Conservation (phyloP, 2,797 vertebrate genomes). For the Jordanella pulchra region DNA sequence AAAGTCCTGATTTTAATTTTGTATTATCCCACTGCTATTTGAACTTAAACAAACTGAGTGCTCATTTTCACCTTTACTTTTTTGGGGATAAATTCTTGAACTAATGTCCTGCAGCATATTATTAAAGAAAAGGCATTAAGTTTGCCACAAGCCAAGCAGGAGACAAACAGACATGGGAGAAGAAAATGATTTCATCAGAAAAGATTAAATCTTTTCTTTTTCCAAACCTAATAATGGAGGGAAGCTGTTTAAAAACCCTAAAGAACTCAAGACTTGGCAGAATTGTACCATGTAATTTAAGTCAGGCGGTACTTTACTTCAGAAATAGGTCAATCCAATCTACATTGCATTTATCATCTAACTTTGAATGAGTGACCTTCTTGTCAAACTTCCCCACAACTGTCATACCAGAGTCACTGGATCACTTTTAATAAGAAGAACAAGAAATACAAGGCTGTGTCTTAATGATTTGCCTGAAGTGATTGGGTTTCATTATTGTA, state of each 20-base stretch:
- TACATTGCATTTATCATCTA: background rate
- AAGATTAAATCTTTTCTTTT: background rate
- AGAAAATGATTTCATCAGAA: background rate
- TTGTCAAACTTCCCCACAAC: constrained; percentile 2
- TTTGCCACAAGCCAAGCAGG: background rate
- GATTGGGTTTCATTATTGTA: background rate
- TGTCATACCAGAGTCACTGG: constrained; percentile 58
- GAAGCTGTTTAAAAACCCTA: background rate
- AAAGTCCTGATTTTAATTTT: too few species aligned
- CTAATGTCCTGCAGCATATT: too few species aligned
- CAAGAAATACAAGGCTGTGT: constrained; percentile 6
- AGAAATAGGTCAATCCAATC: background rate
- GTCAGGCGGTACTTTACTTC: background rate
- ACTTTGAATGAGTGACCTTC: background rate
- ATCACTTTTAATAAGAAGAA: constrained; percentile 11
- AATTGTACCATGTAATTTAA: background rate
- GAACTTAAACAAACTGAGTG: too few species aligned
- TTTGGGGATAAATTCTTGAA: too few species aligned
- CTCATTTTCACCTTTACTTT: too few species aligned
- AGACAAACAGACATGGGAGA: background rate
- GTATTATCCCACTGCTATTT: too few species aligned
- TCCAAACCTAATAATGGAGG: background rate
- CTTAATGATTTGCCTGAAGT: background rate
- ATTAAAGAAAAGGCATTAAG: too few species aligned
- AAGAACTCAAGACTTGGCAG: background rate